Conservation (phyloP, 2,113 vertebrate genomes). For the Porphyrio hochstetteri region DNA sequence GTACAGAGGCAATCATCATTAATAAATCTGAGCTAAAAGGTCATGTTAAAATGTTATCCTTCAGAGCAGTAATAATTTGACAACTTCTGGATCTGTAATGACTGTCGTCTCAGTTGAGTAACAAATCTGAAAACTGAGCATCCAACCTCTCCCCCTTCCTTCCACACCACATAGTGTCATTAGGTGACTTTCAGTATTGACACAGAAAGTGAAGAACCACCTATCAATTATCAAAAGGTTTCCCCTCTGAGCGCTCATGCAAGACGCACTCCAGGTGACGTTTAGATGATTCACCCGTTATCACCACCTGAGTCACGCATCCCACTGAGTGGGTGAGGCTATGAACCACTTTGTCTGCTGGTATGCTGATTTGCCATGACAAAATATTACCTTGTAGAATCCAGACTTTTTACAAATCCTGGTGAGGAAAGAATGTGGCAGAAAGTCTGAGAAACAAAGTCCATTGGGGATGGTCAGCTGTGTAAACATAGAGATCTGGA, state of each 20-base stretch:
- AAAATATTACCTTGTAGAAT: neutral
- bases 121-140: conserved; percentile 6
- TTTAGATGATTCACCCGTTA: conserved; percentile 26
- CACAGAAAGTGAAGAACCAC: conserved; percentile 17
- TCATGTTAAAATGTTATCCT: neutral
- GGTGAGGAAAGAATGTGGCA: neutral
- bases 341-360: neutral
- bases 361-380: neutral
- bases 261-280: neutral
- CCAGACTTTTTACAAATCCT: neutral
- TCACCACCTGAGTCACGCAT: conserved; percentile 7
- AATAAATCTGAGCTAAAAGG: neutral
- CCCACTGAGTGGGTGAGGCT: conserved; percentile 16
- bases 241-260: neutral
- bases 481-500: neutral
- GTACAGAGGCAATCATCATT: neutral
- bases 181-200: conserved; percentile 1
- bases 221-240: conserved; percentile 25
- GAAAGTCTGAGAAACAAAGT: neutral
- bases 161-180: neutral
- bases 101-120: neutral
- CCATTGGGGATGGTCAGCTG: no score
- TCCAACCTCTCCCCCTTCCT: neutral
- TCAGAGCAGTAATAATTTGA: neutral
- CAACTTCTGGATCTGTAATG: neutral